Evolutionary conservation across 2,113 vertebrate genomes (phyloP), one percentile per base, ranked within the genome.

Genomic region (Plotosus lineatus): DNA sequence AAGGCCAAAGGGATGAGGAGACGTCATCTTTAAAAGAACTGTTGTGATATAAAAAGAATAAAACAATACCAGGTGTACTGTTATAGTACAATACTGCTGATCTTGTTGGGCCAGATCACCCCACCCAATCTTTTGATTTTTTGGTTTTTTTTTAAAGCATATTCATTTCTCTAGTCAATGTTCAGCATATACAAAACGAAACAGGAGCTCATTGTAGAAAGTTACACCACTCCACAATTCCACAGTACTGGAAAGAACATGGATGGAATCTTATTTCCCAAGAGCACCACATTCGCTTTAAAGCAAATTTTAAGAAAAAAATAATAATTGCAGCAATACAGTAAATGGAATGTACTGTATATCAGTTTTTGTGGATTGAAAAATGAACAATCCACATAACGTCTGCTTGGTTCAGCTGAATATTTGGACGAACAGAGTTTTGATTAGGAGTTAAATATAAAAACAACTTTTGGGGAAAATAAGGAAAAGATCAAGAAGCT

Each of bases 331-430:
- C 1, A 36, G 38, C 17, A 33, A 73, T 9, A 40, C 17, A 61
- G 19, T 28, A 46, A 33, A 21, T 50, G 9, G n/a, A n/a, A 56
- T 2, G 11, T 50, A 17, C 17, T 10, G n/a, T n/a, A n/a, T n/a
- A n/a, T n/a, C n/a, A n/a, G n/a, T n/a, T n/a, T n/a, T n/a, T n/a
- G n/a, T n/a, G n/a, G n/a, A n/a, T n/a, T n/a, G n/a, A n/a, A n/a
- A n/a, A n/a, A n/a, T n/a, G n/a, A n/a, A n/a, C n/a, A n/a, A n/a
- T n/a, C n/a, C n/a, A n/a, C n/a, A n/a, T n/a, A n/a, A n/a, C n/a
- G 60, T 15, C n/a, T n/a, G n/a, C n/a, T n/a, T n/a, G n/a, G 15
- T 58, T 76, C 50, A 48, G 56, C 63, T 77, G 50, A 73, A 12
- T 61, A 26, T n/a, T 8, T 40, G 19, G 33, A 73, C n/a, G 15